Evolutionary conservation across 2,888 invertebrate genomes (phyloP).

Genomic region (Harpagoxenus sublaevis): DNA sequence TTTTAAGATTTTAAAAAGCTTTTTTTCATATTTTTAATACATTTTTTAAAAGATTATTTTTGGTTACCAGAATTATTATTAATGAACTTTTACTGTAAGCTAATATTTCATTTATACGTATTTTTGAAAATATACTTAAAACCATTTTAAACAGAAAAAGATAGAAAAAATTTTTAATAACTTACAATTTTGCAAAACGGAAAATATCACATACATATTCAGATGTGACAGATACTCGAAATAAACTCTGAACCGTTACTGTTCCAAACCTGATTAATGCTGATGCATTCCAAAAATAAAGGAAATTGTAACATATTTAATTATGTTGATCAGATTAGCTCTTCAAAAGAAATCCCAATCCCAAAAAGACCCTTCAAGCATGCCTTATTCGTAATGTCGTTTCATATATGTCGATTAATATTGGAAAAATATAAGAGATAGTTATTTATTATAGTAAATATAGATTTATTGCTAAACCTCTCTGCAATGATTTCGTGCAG

Average conservation of each 20-base stretch:
- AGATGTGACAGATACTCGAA: too few species aligned
- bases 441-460: not conserved
- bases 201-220: too few species aligned
- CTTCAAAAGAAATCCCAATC: not conserved
- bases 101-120: too few species aligned
- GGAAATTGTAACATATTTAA: too few species aligned
- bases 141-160: too few species aligned
- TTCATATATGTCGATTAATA: not conserved
- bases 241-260: too few species aligned
- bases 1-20: not conserved
- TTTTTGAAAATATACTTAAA: too few species aligned
- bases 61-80: too few species aligned
- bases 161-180: too few species aligned
- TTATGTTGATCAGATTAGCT: not conserved
- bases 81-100: too few species aligned
- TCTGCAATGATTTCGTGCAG: not conserved
- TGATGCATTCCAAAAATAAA: not conserved
- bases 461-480: not conserved
- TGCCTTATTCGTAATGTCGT: not conserved
- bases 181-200: too few species aligned
- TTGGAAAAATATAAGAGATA: not conserved
- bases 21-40: not conserved
- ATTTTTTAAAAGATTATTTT: too few species aligned
- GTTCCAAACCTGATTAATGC: not conserved
- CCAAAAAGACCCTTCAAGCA: not conserved